phyloP scores from a whole-genome alignment of 2,797 vertebrate genomes.

The Coregonus ussuriensis region DNA sequence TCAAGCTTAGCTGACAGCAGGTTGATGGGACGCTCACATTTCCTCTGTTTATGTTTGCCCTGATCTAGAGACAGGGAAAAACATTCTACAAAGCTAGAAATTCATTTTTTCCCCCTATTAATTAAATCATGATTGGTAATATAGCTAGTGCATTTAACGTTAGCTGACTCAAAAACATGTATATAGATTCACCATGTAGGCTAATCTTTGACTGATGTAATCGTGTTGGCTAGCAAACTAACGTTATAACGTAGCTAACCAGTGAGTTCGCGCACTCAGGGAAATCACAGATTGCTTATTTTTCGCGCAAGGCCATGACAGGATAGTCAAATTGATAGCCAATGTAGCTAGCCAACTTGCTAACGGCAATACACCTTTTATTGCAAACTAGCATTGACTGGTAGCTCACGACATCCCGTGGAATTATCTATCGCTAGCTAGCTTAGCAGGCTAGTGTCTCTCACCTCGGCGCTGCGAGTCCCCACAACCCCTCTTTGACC shows the following conservation, averaged over 20 bases:
- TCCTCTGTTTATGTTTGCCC: conserved; percentile 79
- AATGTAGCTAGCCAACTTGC: not conserved
- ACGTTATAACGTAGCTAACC: not conserved
- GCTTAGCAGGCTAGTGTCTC: conserved; percentile 46
- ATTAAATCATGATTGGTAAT: not conserved
- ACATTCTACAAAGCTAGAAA: not conserved
- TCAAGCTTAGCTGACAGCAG: conserved; percentile 69
- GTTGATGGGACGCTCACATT: conserved; percentile 74
- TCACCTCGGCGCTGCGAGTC: conserved; percentile 81
- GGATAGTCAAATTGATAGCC: not conserved
- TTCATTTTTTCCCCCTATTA: not conserved
- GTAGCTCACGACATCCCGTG: not conserved
- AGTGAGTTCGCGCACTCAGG: not conserved
- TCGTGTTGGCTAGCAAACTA: not conserved
- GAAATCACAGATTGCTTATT: not conserved
- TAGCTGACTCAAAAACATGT: not conserved
- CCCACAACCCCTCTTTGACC: conserved; percentile 79
- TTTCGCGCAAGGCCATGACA: not conserved
- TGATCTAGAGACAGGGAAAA: conserved; percentile 65
- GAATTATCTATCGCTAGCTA: not conserved
- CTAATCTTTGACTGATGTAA: not conserved
- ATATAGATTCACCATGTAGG: not conserved
- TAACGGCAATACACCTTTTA: not conserved
- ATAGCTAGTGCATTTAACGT: not conserved
- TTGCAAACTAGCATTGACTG: not conserved